Evolutionary conservation across 1,140 invertebrate species (phyloP).

Genomic region (Ectropis grisescens): DNA sequence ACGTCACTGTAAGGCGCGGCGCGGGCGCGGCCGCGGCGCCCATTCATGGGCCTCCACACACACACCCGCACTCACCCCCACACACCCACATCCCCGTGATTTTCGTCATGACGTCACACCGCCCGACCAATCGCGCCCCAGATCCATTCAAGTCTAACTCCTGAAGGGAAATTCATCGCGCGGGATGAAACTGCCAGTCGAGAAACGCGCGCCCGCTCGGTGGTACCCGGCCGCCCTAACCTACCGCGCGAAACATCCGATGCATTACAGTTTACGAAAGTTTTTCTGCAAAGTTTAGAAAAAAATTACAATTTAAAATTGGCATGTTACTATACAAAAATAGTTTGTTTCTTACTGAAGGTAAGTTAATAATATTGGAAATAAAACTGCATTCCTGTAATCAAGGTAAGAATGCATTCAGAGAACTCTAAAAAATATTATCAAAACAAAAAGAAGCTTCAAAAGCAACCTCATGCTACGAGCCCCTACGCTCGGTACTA

Average conservation of each 20-base stretch:
- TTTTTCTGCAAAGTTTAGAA: no score
- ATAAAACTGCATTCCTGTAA: no score
- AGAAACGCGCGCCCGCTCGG: constrained; percentile 27
- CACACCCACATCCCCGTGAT: constrained; percentile 39
- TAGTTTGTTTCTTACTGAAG: no score
- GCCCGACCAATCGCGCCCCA: constrained; percentile 45
- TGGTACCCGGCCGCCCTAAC: constrained; percentile 9
- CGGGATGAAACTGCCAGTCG: constrained; percentile 51
- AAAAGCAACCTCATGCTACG: no score
- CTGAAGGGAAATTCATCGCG: constrained; percentile 56
- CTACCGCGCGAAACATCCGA: no score
- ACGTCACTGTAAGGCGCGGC: constrained; percentile 54
- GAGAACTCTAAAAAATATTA: no score
- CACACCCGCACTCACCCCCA: constrained; percentile 21
- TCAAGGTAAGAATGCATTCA: no score
- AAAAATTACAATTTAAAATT: no score
- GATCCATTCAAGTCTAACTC: constrained; percentile 65
- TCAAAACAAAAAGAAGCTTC: no score
- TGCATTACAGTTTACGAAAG: no score
- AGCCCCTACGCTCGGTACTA: constrained; percentile 37
- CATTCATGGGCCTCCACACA: constrained; percentile 44
- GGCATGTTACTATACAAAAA: no score
- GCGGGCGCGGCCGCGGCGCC: constrained; percentile 49
- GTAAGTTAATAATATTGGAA: no score
- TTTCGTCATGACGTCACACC: constrained; percentile 59